Conservation (phyloP, 2,113 vertebrate genomes). For the Neotoma lepida region DNA sequence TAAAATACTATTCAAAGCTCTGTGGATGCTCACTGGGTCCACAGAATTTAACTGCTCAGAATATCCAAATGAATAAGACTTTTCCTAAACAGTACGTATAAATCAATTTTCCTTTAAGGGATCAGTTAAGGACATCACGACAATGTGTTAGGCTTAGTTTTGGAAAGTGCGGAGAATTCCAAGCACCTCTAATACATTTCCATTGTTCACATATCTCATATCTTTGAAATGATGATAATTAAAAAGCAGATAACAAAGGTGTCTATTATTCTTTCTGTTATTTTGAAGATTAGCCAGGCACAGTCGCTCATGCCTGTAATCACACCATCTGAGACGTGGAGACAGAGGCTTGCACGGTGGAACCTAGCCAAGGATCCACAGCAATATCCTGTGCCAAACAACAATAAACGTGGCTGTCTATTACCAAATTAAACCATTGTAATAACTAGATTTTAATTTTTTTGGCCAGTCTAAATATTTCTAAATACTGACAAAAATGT, state of each 20-base stretch:
- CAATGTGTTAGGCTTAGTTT: background rate
- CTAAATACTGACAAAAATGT: background rate
- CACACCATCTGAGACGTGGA: background rate
- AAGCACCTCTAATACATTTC: background rate
- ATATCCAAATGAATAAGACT: background rate
- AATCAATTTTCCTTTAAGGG: background rate
- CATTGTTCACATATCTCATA: background rate
- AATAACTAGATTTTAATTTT: background rate
- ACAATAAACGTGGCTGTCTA: background rate
- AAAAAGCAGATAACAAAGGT: background rate
- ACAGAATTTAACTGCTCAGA: background rate
- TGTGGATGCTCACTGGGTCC: background rate
- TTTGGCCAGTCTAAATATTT: background rate
- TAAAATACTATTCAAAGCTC: background rate
- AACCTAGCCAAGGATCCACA: no score
- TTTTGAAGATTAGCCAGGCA: background rate
- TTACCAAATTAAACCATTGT: background rate
- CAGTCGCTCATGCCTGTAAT: background rate
- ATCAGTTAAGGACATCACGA: background rate
- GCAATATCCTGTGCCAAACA: background rate
- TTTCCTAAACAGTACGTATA: background rate
- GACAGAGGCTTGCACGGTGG: no score
- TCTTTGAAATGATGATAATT: background rate
- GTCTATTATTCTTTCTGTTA: background rate
- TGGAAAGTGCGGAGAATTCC: background rate